These are phyloP conservation scores for Tridacna crocea DNA, from an alignment of 2,888 invertebrate genomes.

Conservation along the genomic window DNA sequence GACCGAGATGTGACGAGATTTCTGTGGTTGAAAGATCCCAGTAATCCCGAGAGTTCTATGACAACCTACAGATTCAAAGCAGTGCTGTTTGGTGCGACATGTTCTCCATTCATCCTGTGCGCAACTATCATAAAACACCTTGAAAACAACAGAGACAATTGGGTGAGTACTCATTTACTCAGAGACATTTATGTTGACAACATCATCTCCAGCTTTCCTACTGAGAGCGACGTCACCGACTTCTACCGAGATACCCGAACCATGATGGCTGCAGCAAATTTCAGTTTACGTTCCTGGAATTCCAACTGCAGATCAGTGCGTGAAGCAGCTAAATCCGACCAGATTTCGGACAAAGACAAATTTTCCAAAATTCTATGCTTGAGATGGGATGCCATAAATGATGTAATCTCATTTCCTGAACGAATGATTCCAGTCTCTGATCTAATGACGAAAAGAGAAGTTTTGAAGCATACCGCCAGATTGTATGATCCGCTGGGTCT, in stretches of 20 bases:
- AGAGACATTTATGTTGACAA: constrained; percentile 45
- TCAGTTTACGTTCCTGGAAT: constrained; percentile 50
- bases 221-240: constrained; percentile 3
- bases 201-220: constrained; percentile 28
- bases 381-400: constrained; percentile 18
- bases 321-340: not conserved
- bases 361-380: constrained; percentile 19
- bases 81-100: constrained; percentile 34
- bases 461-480: constrained; percentile 30
- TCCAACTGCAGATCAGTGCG: constrained; percentile 33
- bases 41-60: constrained; percentile 28
- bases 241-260: constrained; percentile 30
- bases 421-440: not conserved
- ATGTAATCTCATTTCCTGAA: constrained; percentile 5
- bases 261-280: constrained; percentile 31
- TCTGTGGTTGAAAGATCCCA: constrained; percentile 40
- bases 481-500: constrained; percentile 49
- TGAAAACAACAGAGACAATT: constrained; percentile 8
- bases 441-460: constrained; percentile 32
- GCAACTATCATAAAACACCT: constrained; percentile 27
- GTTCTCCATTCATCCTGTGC: constrained; percentile 34
- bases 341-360: constrained; percentile 18
- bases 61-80: constrained; percentile 23
- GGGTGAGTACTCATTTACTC: constrained; percentile 2
- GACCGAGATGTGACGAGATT: constrained; percentile 48